phyloP scores from a whole-genome alignment of 2,888 invertebrate genomes.

The Drosophila prolongata region DNA sequence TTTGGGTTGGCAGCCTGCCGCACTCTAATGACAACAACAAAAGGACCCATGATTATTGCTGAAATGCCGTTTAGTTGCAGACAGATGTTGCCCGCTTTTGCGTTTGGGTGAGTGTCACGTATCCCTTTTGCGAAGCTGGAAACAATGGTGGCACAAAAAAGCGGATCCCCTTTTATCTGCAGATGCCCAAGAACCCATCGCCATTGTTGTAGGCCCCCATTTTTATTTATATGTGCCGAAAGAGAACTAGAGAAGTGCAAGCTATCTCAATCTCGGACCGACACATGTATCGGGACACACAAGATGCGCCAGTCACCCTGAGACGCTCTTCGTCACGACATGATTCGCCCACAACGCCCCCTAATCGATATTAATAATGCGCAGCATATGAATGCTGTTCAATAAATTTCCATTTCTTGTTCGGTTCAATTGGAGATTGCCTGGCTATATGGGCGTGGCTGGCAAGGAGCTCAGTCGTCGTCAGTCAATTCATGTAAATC shows the following conservation, averaged over 20 bases:
- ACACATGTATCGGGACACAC: not conserved
- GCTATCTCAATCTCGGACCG: slow-evolving; percentile 47
- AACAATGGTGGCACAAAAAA: slow-evolving; percentile 49
- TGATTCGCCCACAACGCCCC: slow-evolving; percentile 33
- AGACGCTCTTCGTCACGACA: not conserved
- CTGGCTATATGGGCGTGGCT: slow-evolving; percentile 14
- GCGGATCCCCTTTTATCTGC: slow-evolving; percentile 34
- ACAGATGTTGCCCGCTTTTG: slow-evolving; percentile 30
- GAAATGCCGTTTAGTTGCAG: slow-evolving; percentile 49
- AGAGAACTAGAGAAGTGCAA: slow-evolving; percentile 24
- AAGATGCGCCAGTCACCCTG: slow-evolving; percentile 32
- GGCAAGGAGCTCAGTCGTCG: slow-evolving; percentile 22
- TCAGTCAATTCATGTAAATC: slow-evolving; percentile 68
- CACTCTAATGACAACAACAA: slow-evolving; percentile 53
- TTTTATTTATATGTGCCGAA: slow-evolving; percentile 39
- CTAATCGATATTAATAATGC: slow-evolving; percentile 75
- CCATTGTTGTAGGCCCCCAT: slow-evolving; percentile 32
- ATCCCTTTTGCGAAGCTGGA: slow-evolving; percentile 25
- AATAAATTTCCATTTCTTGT: slow-evolving; percentile 65
- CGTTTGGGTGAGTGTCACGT: slow-evolving; percentile 29
- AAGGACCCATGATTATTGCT: slow-evolving; percentile 50
- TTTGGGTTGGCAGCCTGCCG: slow-evolving; percentile 29
- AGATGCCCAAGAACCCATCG: slow-evolving; percentile 5
- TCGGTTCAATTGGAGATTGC: slow-evolving; percentile 32
- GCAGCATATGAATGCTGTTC: slow-evolving; percentile 69